Base-by-base conservation (phyloP, 30 jellyfish, hydroid and myxozoan species). In the Aurelia sp. region DNA sequence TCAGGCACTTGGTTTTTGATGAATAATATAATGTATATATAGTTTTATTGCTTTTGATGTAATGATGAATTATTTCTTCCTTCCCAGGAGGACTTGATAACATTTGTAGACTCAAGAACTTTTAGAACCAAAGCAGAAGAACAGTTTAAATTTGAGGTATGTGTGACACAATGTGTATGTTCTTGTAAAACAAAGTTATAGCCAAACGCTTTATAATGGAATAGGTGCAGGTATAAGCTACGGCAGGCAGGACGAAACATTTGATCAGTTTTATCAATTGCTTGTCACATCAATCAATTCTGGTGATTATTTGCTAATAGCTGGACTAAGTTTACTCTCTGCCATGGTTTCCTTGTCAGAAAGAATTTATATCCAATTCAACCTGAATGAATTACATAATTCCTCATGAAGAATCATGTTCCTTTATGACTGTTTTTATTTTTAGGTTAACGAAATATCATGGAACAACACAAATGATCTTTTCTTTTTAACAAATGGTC, bases 381-480 rank as follows among this genome's bases (percentile, higher is more conserved):
- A 44, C 55, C 15, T 2, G 55, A 3, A 37, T 3, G 48, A 37
- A 2, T 27, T 40, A 5, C 51, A 4, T 7, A 40, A 40, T 5
- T 40, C 51, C 11, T 40, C 51, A 40, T 40, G 51, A 40, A 40
- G 51, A 40, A 40, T 40, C 27, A n/a, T 18, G 59, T 9, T 30
- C 37, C 12, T 4, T 4, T 17, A 6, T 2, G 19, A 4, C 15
- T 13, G n/a, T 15, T 66, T 66, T 66, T 10, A 13, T 51, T 27
- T 62, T 5, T 62, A 95, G 99, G 99, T 95, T 70, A 95, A 95
- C 64, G 99, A 95, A 65, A 95, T 93, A 4, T 89, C 99, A n/a
- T 95, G 99, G 99, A 91, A 90, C 64, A 95, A 95, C 71, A 70
- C 97, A 4, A 95, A 90, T 63, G 99, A 93, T 83, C 74, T 87